These are phyloP conservation scores for Limenitis camilla DNA, from an alignment of 2,888 invertebrate species.

Conservation along the genomic window DNA sequence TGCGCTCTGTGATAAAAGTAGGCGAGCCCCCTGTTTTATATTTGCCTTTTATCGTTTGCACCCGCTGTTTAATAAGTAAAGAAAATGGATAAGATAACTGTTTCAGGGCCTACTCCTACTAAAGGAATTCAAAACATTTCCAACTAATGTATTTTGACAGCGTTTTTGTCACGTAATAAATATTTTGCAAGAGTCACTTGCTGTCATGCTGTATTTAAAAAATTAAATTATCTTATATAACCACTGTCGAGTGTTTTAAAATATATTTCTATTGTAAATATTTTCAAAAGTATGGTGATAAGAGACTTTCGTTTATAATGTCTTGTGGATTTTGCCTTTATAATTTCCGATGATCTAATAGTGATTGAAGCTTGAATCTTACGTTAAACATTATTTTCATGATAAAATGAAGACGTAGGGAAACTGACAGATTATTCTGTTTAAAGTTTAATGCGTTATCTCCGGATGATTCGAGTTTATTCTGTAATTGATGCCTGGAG, in stretches of 20 bases:
- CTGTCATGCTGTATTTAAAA: neutral
- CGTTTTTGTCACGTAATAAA: neutral
- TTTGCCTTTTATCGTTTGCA: slow-evolving; percentile 33
- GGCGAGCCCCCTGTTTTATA: slow-evolving; percentile 43
- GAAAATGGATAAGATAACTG: slow-evolving; percentile 30
- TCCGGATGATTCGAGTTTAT: slow-evolving; percentile 35
- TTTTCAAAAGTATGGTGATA: no score
- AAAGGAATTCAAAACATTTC: slow-evolving; percentile 23
- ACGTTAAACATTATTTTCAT: no score
- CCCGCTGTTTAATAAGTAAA: slow-evolving; percentile 40
- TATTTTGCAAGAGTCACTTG: neutral
- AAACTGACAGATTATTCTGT: neutral
- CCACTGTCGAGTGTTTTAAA: neutral
- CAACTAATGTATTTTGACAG: slow-evolving; percentile 11
- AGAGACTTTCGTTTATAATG: no score
- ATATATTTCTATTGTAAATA: no score
- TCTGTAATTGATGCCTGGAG: slow-evolving; percentile 43
- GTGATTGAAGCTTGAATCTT: no score
- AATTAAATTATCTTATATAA: neutral
- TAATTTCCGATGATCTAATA: no score
- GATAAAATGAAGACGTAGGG: no score
- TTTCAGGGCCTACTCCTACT: slow-evolving; percentile 12
- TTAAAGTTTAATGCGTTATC: slow-evolving; percentile 6
- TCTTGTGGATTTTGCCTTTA: no score
- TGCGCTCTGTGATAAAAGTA: slow-evolving; percentile 29